Evolutionary conservation across 2,888 invertebrate genomes (phyloP).

Genomic region (Abrostola triplasia): DNA sequence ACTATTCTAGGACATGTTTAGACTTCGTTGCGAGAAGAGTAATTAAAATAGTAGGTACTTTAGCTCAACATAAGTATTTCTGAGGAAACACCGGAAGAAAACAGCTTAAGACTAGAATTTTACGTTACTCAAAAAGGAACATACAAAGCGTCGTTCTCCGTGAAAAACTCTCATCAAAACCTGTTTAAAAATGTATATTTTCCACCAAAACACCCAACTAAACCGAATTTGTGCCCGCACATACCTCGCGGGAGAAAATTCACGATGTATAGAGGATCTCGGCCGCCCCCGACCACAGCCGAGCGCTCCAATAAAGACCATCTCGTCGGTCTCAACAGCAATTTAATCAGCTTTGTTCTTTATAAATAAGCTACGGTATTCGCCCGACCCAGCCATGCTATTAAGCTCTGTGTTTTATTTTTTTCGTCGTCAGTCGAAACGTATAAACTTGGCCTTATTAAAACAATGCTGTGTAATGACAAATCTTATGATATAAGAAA

Average conservation of each 20-base stretch:
- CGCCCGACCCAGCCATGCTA: constrained; percentile 62
- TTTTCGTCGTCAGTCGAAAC: constrained; percentile 52
- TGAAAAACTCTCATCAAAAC: constrained; percentile 43
- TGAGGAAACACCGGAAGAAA: constrained; percentile 6
- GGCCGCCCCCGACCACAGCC: constrained; percentile 58
- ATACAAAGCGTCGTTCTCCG: constrained; percentile 14
- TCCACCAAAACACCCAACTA: constrained; percentile 46
- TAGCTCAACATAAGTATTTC: constrained; percentile 11
- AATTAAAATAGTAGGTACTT: constrained; percentile 24
- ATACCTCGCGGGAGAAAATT: constrained; percentile 52
- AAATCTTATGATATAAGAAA: not conserved
- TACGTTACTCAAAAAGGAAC: constrained; percentile 14
- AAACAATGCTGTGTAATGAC: constrained; percentile 36
- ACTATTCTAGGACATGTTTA: constrained; percentile 1
- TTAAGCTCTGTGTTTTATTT: constrained; percentile 59
- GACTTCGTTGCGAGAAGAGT: constrained; percentile 14
- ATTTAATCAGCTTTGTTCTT: constrained; percentile 79
- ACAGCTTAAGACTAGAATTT: constrained; percentile 8
- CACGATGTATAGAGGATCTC: constrained; percentile 50
- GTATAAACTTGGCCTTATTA: constrained; percentile 53
- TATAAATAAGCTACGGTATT: constrained; percentile 71
- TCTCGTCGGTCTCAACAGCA: constrained; percentile 70
- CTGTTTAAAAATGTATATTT: constrained; percentile 57
- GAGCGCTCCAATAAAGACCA: constrained; percentile 67
- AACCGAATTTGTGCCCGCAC: constrained; percentile 51